Evolutionary conservation across 2,888 invertebrate genomes (phyloP).

Genomic region (Horisme vitalbata): DNA sequence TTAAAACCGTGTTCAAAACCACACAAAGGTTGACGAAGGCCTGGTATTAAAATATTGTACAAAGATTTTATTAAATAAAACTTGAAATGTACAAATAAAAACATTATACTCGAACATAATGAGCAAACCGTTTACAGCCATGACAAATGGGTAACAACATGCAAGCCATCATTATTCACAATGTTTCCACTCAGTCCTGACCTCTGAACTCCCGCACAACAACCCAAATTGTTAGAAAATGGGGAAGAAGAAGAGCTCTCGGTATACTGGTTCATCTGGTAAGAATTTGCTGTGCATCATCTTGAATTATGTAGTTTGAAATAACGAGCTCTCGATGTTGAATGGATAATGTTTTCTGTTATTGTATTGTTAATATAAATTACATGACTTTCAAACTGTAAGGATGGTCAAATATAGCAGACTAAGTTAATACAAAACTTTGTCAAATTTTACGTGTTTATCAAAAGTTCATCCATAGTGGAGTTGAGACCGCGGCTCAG

Average conservation of each 20-base stretch:
- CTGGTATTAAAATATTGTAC: too few relatives aligned
- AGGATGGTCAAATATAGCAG: too few relatives aligned
- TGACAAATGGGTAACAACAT: constrained; percentile 59
- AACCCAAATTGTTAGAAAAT: background rate
- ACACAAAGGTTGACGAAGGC: too few relatives aligned
- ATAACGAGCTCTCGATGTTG: constrained; percentile 43
- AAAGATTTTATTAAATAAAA: too few relatives aligned
- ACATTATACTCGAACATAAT: too few relatives aligned
- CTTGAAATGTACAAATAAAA: too few relatives aligned
- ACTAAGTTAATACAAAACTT: too few relatives aligned
- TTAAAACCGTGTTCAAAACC: too few relatives aligned
- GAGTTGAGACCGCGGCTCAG: too few relatives aligned
- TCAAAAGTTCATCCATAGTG: too few relatives aligned
- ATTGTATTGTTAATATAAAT: background rate
- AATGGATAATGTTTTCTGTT: constrained; percentile 16
- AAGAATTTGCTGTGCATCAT: constrained; percentile 62
- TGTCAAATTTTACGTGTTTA: too few relatives aligned
- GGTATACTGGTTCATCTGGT: constrained; percentile 49
- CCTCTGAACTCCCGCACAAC: constrained; percentile 28
- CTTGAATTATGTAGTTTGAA: constrained; percentile 58
- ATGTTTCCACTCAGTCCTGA: constrained; percentile 50
- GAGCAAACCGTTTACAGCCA: constrained; percentile 65
- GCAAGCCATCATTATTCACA: constrained; percentile 66
- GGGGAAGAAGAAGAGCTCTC: constrained; percentile 36
- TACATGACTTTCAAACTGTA: too few relatives aligned